Evolutionary conservation across 2,113 vertebrate species (phyloP).

Genomic region (Parus major): DNA sequence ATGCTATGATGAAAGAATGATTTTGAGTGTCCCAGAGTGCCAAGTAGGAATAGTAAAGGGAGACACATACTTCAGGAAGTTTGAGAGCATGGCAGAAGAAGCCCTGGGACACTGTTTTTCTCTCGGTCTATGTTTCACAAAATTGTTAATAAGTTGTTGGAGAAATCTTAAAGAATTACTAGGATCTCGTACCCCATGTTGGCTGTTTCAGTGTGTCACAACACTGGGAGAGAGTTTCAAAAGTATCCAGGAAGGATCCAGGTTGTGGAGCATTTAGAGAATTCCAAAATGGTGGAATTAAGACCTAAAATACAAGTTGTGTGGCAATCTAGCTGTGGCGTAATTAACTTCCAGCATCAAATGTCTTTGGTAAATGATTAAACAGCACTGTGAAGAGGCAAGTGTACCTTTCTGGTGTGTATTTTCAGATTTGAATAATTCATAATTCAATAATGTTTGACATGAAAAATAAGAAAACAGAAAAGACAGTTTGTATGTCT

Average conservation of each 20-base stretch:
- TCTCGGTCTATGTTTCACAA: neutral
- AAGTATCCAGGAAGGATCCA: neutral
- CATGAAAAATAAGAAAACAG: neutral
- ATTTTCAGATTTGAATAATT: constrained; percentile 29
- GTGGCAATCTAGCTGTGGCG: neutral
- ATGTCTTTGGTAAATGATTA: constrained; percentile 26
- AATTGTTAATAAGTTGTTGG: neutral
- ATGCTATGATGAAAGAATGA: neutral
- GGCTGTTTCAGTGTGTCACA: neutral
- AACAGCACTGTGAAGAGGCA: neutral
- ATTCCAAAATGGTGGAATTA: neutral
- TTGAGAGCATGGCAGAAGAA: neutral
- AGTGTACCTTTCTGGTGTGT: neutral
- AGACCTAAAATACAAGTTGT: neutral
- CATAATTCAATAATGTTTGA: neutral
- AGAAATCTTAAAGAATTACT: neutral
- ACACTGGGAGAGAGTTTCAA: neutral
- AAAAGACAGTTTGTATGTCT: neutral
- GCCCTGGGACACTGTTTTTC: neutral
- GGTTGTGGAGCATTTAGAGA: neutral
- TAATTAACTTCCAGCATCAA: neutral
- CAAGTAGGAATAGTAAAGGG: neutral
- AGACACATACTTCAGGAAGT: neutral
- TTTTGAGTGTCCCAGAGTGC: neutral
- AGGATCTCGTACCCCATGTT: neutral